phyloP scores from a whole-genome alignment of 1,140 invertebrate species.

The Polypedilum vanderplanki region DNA sequence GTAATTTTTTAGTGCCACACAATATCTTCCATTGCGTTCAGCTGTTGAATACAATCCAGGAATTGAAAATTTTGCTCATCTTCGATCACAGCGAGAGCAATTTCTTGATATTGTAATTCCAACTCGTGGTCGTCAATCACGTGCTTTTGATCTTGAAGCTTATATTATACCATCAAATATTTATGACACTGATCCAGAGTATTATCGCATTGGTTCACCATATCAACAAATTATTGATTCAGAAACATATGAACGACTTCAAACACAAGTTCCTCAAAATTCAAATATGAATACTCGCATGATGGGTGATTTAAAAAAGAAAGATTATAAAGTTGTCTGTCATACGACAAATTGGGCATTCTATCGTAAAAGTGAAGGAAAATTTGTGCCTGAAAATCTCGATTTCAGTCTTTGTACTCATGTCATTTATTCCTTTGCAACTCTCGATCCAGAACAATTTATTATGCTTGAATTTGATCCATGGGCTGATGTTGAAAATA shows the following conservation, averaged over 20 bases:
- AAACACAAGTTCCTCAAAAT: conserved; percentile 23
- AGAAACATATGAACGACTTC: conserved; percentile 34
- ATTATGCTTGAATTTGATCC: conserved; percentile 71
- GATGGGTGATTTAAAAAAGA: conserved; percentile 36
- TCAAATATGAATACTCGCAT: conserved; percentile 31
- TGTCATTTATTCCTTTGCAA: conserved; percentile 85
- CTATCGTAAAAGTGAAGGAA: conserved; percentile 71
- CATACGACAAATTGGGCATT: conserved; percentile 85
- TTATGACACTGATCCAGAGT: conserved; percentile 34
- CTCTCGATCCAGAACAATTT: conserved; percentile 67
- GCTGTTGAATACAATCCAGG: conserved; percentile 53
- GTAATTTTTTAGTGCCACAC: conserved; percentile 36
- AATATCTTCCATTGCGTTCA: conserved; percentile 49
- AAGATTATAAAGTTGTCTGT: conserved; percentile 57
- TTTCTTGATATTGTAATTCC: background rate
- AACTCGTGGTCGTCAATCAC: background rate
- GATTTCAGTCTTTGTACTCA: conserved; percentile 77
- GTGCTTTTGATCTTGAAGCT: conserved; percentile 37
- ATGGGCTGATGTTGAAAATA: conserved; percentile 78
- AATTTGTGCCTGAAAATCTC: conserved; percentile 78
- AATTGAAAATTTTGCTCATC: conserved; percentile 43
- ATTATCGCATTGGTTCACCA: conserved; percentile 39
- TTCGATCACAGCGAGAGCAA: background rate
- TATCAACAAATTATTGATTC: conserved; percentile 38
- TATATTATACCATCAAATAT: conserved; percentile 36